Evolutionary conservation across 64 coral and sea anemone genomes (phyloP).

Genomic region (Montipora sp.): DNA sequence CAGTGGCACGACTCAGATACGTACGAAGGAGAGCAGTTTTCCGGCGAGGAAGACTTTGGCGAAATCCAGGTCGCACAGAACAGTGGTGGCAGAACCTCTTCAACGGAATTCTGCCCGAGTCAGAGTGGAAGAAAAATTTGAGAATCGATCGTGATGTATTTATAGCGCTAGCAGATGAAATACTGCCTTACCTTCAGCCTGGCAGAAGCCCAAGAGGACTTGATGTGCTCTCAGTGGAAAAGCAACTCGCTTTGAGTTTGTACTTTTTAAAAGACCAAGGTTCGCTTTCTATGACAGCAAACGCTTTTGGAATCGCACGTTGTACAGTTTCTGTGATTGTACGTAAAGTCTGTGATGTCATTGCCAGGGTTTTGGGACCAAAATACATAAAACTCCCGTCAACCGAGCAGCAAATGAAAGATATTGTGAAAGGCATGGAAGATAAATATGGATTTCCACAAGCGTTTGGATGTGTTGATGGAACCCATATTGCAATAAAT

Average conservation of each 20-base stretch:
- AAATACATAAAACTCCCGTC: constrained; percentile 56
- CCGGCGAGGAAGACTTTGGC: constrained; percentile 24
- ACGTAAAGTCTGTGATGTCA: constrained; percentile 42
- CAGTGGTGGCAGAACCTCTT: constrained; percentile 65
- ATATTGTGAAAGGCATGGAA: constrained; percentile 13
- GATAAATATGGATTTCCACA: constrained; percentile 44
- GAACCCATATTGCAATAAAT: constrained; percentile 34
- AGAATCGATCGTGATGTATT: constrained; percentile 59
- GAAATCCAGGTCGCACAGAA: constrained; percentile 52
- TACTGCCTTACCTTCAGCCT: not conserved
- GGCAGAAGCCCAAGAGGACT: not conserved
- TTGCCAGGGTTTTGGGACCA: constrained; percentile 14
- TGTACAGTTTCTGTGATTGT: constrained; percentile 40
- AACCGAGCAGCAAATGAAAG: constrained; percentile 47
- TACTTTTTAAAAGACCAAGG: constrained; percentile 57
- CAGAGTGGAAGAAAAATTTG: constrained; percentile 69
- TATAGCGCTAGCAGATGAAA: constrained; percentile 41
- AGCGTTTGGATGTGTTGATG: constrained; percentile 45
- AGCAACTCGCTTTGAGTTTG: constrained; percentile 49
- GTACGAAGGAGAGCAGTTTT: constrained; percentile 45
- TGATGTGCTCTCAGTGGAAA: constrained; percentile 33
- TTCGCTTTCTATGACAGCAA: constrained; percentile 47
- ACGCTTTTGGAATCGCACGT: constrained; percentile 49
- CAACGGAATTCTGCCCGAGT: constrained; percentile 46
- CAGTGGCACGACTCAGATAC: constrained; percentile 37